A percentile compares a stretch with the other conserved stretches of the same genome.
Conservation (phyloP, 1,140 invertebrate genomes). For the Drosophila bifasciata region DNA sequence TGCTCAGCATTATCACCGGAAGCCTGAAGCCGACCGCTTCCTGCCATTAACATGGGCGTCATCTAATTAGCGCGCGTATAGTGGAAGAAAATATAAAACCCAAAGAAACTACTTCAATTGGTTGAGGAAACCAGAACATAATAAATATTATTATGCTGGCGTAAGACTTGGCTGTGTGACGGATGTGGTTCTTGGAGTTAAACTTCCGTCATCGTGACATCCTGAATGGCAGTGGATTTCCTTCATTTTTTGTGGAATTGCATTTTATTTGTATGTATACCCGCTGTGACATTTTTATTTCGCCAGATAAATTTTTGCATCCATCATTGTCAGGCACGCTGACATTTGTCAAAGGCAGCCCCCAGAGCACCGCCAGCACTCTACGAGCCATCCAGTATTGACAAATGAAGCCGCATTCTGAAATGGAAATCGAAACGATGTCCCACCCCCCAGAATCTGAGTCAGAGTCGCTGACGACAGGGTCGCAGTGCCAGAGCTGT, state of each 20-base stretch:
- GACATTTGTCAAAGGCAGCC: conserved; percentile 47
- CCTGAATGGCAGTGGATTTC: conserved; percentile 52
- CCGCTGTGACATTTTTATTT: conserved; percentile 51
- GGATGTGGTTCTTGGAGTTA: background rate
- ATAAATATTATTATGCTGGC: too few species aligned
- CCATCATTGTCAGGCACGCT: conserved; percentile 43
- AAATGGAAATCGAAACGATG: conserved; percentile 38
- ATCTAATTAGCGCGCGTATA: too few species aligned
- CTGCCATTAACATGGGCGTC: too few species aligned
- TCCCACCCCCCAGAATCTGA: conserved; percentile 2
- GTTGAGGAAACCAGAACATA: too few species aligned
- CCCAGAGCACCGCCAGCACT: background rate
- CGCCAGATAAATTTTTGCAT: conserved; percentile 53
- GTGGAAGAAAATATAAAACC: too few species aligned
- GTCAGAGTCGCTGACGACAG: conserved; percentile 16
- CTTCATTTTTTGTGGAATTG: conserved; percentile 42
- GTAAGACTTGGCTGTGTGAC: too few species aligned
- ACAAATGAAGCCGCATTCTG: conserved; percentile 57
- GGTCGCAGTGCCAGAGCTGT: conserved; percentile 22
- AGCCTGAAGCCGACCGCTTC: too few species aligned
- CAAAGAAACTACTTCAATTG: background rate
- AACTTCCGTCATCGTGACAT: conserved; percentile 42
- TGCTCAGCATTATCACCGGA: too few species aligned
- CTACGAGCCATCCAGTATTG: conserved; percentile 28
- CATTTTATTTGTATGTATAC: conserved; percentile 49